Evolutionary conservation across 1,140 invertebrate species (phyloP).

Genomic region (Eurosta solidaginis): DNA sequence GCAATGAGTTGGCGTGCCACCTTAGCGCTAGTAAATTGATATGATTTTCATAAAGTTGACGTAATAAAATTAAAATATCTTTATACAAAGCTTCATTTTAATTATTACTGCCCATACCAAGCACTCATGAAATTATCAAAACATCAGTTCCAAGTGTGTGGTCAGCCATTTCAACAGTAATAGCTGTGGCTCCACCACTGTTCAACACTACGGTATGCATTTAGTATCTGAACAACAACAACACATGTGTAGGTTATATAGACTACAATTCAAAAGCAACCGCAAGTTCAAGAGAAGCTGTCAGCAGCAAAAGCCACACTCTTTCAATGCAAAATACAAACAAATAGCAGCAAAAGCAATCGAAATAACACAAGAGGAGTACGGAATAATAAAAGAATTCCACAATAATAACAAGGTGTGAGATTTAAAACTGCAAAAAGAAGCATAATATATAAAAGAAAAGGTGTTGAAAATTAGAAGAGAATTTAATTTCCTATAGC

Average conservation of each 20-base stretch:
- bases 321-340: not conserved
- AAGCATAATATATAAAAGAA: not conserved
- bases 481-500: slow-evolving; percentile 5
- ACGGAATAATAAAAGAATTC: not conserved
- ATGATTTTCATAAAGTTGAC: too few species aligned
- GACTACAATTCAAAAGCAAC: not conserved
- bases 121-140: not conserved
- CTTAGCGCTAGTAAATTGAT: too few species aligned
- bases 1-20: too few species aligned
- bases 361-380: not conserved
- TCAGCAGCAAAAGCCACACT: not conserved
- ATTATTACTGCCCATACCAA: too few species aligned
- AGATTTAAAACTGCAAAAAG: not conserved
- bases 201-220: not conserved
- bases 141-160: slow-evolving; percentile 5
- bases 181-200: not conserved
- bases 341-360: not conserved
- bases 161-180: slow-evolving; percentile 22
- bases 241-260: not conserved
- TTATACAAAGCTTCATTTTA: too few species aligned
- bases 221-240: not conserved
- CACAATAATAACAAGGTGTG: not conserved
- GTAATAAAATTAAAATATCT: too few species aligned
- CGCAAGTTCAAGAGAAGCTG: slow-evolving; percentile 2
- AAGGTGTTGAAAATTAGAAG: not conserved